Evolutionary conservation across 2,888 invertebrate species (phyloP).

Genomic region (Phasia obesa): DNA sequence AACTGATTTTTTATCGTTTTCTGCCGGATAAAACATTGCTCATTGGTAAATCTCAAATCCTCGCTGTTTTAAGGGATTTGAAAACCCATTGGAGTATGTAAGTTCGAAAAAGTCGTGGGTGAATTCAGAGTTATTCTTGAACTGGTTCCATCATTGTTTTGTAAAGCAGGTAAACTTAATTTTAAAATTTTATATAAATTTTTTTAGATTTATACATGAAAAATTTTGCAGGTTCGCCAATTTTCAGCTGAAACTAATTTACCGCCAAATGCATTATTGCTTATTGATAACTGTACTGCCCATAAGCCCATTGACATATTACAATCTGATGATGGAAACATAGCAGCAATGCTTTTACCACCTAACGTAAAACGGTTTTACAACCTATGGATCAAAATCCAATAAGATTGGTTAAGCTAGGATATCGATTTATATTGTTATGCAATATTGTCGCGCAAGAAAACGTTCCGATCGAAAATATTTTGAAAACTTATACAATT

Average conservation of each 20-base stretch:
- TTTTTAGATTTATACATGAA: background rate
- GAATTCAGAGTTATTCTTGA: background rate
- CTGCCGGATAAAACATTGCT: background rate
- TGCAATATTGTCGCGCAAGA: too few relatives aligned
- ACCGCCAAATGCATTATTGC: background rate
- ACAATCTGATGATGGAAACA: too few relatives aligned
- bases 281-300: slow-evolving; percentile 2
- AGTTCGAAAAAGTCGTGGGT: background rate
- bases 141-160: background rate
- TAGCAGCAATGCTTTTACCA: too few relatives aligned
- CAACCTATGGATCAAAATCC: too few relatives aligned
- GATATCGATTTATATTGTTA: too few relatives aligned
- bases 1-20: slow-evolving; percentile 1
- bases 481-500: too few relatives aligned
- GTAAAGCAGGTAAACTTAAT: background rate
- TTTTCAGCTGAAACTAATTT: background rate
- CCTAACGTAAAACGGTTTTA: too few relatives aligned
- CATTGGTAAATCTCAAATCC: slow-evolving; percentile 1
- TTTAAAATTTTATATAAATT: slow-evolving; percentile 3
- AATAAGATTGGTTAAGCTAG: too few relatives aligned
- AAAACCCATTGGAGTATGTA: slow-evolving; percentile 2
- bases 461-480: too few relatives aligned
- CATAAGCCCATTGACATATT: too few relatives aligned
- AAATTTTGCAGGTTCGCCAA: background rate
- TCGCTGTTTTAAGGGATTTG: slow-evolving; percentile 4